Conservation (phyloP, 2,888 invertebrate genomes). For the Dicyrtoma fusca region DNA sequence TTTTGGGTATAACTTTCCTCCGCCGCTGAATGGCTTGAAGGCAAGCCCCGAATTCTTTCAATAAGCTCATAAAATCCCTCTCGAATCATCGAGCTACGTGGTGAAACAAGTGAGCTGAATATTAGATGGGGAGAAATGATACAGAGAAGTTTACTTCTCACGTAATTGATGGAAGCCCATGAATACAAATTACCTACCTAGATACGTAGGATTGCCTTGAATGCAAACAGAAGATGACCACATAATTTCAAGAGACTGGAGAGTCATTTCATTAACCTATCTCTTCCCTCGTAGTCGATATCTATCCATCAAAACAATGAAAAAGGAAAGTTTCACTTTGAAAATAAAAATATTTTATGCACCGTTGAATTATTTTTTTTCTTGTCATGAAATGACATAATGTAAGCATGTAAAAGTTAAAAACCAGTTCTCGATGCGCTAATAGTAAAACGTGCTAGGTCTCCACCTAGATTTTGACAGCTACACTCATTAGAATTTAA, state of each 20-base stretch:
- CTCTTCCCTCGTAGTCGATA: too few relatives aligned
- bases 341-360: too few relatives aligned
- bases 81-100: not conserved
- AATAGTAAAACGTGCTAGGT: not conserved
- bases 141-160: slow-evolving; percentile 27
- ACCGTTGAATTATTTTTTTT: too few relatives aligned
- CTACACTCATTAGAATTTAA: too few relatives aligned
- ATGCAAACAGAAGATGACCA: too few relatives aligned
- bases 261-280: too few relatives aligned
- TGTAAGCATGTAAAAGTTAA: too few relatives aligned
- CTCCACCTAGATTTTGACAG: slow-evolving; percentile 5
- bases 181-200: slow-evolving; percentile 14
- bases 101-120: slow-evolving; percentile 21
- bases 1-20: not conserved
- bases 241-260: too few relatives aligned
- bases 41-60: not conserved
- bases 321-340: too few relatives aligned
- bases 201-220: not conserved
- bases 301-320: too few relatives aligned
- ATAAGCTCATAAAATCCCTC: slow-evolving; percentile 8
- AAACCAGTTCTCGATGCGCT: too few relatives aligned
- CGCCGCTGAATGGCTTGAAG: not conserved
- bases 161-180: slow-evolving; percentile 21
- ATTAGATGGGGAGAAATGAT: slow-evolving; percentile 21
- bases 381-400: too few relatives aligned